These are phyloP conservation scores for Calliphora vomitoria DNA, from an alignment of 2,888 invertebrate species.

Conservation along the genomic window DNA sequence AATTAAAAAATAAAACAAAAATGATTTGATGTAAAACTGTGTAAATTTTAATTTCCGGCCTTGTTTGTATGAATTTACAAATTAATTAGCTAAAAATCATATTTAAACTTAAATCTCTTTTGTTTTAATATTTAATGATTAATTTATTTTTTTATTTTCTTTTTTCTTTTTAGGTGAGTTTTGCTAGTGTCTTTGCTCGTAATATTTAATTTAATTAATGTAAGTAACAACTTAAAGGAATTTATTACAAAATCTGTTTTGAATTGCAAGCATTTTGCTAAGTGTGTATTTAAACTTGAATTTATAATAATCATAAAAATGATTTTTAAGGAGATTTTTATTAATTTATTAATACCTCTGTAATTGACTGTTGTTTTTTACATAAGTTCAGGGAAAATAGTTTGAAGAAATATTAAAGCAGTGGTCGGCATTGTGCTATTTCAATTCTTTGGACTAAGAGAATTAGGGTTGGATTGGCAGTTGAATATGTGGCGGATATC, in stretches of 20 bases:
- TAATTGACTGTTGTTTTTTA: too few relatives aligned
- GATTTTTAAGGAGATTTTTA: neutral
- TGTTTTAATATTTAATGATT: conserved; percentile 28
- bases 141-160: conserved; percentile 8
- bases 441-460: too few relatives aligned
- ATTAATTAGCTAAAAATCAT: conserved; percentile 37
- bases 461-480: too few relatives aligned
- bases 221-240: neutral
- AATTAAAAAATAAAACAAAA: neutral
- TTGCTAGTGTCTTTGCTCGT: neutral
- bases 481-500: too few relatives aligned
- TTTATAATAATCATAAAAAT: neutral
- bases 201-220: conserved; percentile 34
- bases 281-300: neutral
- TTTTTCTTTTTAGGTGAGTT: conserved; percentile 54
- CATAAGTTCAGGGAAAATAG: too few relatives aligned
- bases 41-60: conserved; percentile 54
- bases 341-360: too few relatives aligned
- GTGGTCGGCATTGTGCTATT: too few relatives aligned
- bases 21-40: neutral
- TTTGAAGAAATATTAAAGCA: too few relatives aligned
- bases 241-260: neutral
- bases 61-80: conserved; percentile 34
- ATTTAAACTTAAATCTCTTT: conserved; percentile 6
- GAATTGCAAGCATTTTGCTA: neutral